Conservation (phyloP, 2,888 invertebrate species). For the Yponomeuta evonymella region DNA sequence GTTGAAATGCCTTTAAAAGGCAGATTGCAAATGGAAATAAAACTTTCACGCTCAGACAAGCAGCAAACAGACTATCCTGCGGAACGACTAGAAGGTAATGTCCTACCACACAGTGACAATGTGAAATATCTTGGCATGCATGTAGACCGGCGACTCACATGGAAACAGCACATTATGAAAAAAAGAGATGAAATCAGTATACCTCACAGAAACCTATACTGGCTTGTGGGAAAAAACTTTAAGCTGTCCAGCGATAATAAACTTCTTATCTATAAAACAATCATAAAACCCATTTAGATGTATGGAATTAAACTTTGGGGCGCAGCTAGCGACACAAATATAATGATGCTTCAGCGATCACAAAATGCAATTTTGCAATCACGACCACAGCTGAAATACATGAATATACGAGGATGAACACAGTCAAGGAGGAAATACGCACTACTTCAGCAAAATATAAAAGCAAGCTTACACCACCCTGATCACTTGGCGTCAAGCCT, state of each 20-base stretch:
- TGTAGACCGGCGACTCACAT: no score
- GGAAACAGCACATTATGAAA: neutral
- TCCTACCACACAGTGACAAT: no score
- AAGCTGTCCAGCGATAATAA: neutral
- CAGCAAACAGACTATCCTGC: no score
- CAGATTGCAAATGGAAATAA: no score
- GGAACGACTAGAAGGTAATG: no score
- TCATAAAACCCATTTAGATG: neutral
- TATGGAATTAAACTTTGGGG: neutral
- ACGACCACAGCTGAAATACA: neutral
- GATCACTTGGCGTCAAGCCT: no score
- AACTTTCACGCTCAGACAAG: no score
- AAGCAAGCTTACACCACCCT: no score
- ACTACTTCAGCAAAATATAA: no score
- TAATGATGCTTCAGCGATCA: neutral
- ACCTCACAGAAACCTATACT: neutral
- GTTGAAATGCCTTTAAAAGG: no score
- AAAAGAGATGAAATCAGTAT: neutral
- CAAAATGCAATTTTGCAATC: neutral
- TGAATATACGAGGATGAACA: neutral
- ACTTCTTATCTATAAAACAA: neutral
- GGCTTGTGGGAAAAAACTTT: neutral
- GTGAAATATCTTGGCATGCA: no score
- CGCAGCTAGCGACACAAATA: neutral
- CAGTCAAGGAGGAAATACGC: neutral